A percentile compares a stretch with the other conserved stretches of the same genome.
phyloP scores from a whole-genome alignment of 2,797 vertebrate species.

The Erethizon dorsatum region DNA sequence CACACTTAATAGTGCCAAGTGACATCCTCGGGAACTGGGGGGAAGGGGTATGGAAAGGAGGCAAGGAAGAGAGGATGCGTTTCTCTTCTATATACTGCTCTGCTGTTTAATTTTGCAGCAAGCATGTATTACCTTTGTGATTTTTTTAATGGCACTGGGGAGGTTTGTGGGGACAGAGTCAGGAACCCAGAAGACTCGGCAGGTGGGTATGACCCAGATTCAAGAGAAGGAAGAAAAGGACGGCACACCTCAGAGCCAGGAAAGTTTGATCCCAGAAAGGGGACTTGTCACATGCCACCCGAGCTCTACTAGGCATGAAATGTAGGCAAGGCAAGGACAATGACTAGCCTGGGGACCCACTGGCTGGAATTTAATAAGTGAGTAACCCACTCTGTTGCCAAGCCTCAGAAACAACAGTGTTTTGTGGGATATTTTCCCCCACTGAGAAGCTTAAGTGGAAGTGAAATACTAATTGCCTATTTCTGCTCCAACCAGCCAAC shows the following conservation, averaged over 20 bases:
- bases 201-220: not conserved
- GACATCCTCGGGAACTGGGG: not conserved
- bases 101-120: not conserved
- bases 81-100: not conserved
- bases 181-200: not conserved
- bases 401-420: conserved; percentile 27
- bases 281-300: not conserved
- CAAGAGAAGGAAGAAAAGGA: not conserved
- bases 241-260: not conserved
- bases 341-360: conserved; percentile 47
- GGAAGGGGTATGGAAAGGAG: not conserved
- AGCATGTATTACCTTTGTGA: not conserved
- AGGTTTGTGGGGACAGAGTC: not conserved
- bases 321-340: not conserved
- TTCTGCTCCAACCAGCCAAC: conserved; percentile 54
- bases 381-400: conserved; percentile 1
- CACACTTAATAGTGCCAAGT: not conserved
- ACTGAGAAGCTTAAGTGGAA: not conserved
- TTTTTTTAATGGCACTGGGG: not conserved
- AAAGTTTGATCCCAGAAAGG: not conserved
- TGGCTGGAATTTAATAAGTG: conserved; percentile 56
- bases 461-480: conserved; percentile 64
- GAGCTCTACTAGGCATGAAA: not conserved
- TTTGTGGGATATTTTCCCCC: not conserved
- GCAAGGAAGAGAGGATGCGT: not conserved